Conservation (phyloP, 2,888 invertebrate species). For the Lepidochrysops patricia region DNA sequence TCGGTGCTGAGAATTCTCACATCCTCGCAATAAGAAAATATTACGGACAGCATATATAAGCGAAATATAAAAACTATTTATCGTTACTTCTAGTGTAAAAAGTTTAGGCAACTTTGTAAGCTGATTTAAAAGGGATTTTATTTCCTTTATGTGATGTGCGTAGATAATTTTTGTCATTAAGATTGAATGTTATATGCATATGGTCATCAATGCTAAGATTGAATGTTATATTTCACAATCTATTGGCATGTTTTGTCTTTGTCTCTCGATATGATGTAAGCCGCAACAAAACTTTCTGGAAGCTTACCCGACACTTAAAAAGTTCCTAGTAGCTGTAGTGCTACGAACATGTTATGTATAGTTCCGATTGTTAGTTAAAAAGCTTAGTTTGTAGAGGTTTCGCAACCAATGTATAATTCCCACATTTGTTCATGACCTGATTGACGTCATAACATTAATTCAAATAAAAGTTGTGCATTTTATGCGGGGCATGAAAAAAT, state of each 20-base stretch:
- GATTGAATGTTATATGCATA: background rate
- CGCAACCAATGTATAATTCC: background rate
- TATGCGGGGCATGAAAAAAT: constrained; percentile 48
- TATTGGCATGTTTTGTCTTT: too few species aligned
- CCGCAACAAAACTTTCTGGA: too few species aligned
- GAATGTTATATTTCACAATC: too few species aligned
- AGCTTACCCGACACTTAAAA: too few species aligned
- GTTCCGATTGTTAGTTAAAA: too few species aligned
- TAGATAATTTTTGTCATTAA: too few species aligned
- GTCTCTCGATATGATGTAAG: too few species aligned
- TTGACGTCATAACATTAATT: constrained; percentile 58
- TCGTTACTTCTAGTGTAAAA: background rate
- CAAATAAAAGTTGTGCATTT: constrained; percentile 61
- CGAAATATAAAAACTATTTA: background rate
- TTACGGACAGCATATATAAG: background rate
- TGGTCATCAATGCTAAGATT: too few species aligned
- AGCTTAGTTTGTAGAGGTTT: background rate
- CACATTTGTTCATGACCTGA: constrained; percentile 20
- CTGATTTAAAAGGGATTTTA: background rate
- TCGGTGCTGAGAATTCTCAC: background rate
- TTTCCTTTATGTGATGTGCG: too few species aligned
- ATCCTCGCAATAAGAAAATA: background rate
- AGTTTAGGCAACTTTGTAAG: background rate
- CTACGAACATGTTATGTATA: too few species aligned
- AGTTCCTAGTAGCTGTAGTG: too few species aligned